These are phyloP conservation scores for Bergia puertoricense DNA, from an alignment of 92 coral and sea anemone species.

Conservation along the genomic window DNA sequence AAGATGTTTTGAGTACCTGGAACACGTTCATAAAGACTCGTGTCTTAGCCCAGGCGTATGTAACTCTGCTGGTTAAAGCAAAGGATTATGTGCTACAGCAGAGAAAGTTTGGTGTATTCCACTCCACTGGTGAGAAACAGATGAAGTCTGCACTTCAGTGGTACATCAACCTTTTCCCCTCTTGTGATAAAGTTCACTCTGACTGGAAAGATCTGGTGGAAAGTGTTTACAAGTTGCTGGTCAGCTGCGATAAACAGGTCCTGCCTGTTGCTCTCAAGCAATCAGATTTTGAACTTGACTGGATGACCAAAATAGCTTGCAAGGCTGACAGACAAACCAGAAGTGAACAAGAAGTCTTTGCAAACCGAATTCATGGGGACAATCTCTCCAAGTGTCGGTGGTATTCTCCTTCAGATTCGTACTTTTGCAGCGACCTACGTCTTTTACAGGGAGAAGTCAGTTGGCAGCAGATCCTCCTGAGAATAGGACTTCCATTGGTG, in stretches of 20 bases:
- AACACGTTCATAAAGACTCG: conserved; percentile 33
- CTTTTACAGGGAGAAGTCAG: neutral
- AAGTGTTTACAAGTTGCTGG: conserved; percentile 23
- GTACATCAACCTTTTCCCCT: conserved; percentile 47
- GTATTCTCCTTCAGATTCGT: conserved; percentile 35
- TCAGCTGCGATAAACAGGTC: conserved; percentile 7
- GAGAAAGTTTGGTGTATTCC: neutral
- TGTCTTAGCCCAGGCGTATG: conserved; percentile 47
- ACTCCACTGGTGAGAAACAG: conserved; percentile 23
- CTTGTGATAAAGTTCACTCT: neutral
- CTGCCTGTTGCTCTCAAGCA: conserved; percentile 35
- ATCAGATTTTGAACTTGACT: neutral
- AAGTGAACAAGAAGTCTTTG: neutral
- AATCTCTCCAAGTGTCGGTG: conserved; percentile 26
- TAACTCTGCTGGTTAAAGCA: conserved; percentile 37
- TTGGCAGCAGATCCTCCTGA: conserved; percentile 22
- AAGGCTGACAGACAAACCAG: conserved; percentile 3
- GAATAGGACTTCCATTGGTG: conserved; percentile 37
- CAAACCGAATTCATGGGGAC: neutral
- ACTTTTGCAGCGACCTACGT: neutral
- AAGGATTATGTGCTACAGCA: conserved; percentile 23
- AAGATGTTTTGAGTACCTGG: conserved; percentile 30
- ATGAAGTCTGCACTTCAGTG: conserved; percentile 22
- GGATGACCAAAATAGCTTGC: neutral
- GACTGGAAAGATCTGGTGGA: conserved; percentile 17